Evolutionary conservation across 2,797 vertebrate genomes (phyloP).

Genomic region (Myripristis murdjan): DNA sequence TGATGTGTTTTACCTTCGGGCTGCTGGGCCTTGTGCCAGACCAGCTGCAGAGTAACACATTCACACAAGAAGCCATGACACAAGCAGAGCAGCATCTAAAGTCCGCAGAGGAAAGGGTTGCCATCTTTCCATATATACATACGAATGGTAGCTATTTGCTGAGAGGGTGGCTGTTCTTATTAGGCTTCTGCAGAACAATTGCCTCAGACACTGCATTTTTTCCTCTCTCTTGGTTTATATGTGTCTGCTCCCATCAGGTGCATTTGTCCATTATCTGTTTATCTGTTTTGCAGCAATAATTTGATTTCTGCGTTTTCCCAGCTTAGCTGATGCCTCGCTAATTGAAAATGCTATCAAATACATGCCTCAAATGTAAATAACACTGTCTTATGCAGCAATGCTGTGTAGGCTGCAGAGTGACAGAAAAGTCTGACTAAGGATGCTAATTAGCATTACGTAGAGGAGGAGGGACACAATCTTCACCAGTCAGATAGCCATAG

Average conservation of each 20-base stretch:
- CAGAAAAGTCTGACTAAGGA: not conserved
- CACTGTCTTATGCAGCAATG: conserved; percentile 3
- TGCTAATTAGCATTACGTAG: conserved; percentile 9
- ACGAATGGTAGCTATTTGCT: conserved; percentile 38
- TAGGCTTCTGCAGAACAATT: conserved; percentile 25
- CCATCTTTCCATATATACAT: conserved; percentile 34
- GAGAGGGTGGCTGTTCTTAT: conserved; percentile 52
- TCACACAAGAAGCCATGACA: not conserved
- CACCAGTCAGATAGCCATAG: conserved; percentile 25
- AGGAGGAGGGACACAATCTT: not conserved
- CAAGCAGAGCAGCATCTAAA: conserved; percentile 37
- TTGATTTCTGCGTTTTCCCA: conserved; percentile 37
- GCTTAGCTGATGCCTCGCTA: conserved; percentile 32
- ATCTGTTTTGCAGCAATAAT: conserved; percentile 40
- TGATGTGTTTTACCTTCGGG: conserved; percentile 74
- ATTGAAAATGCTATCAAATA: conserved; percentile 37
- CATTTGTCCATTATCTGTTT: conserved; percentile 39
- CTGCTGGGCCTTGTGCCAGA: conserved; percentile 55
- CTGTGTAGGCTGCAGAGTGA: not conserved
- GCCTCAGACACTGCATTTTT: conserved; percentile 33
- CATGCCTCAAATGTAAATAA: conserved; percentile 28
- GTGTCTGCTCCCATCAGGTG: conserved; percentile 51
- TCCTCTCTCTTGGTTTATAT: conserved; percentile 23
- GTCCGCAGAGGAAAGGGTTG: conserved; percentile 33
- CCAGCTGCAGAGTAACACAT: conserved; percentile 34